Conservation (phyloP, 2,797 vertebrate genomes). For the Tenualosa ilisha region DNA sequence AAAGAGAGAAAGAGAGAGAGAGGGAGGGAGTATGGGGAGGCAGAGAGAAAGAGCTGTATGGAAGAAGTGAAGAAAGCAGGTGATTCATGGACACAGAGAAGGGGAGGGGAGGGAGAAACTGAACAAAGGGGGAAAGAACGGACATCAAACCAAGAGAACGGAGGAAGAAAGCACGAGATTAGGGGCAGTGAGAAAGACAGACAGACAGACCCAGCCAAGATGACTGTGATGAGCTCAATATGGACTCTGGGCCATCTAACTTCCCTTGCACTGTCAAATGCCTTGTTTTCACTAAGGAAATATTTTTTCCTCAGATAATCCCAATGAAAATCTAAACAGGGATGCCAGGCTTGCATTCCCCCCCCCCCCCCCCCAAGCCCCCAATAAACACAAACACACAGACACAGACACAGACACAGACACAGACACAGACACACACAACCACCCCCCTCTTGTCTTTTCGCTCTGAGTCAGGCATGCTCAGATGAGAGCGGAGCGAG, state of each 20-base stretch:
- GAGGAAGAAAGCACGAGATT: neutral
- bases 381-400: too few species aligned
- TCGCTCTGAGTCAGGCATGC: neutral
- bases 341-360: neutral
- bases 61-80: slow-evolving; percentile 35
- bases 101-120: neutral
- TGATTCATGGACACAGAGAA: neutral
- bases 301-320: neutral
- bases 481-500: neutral
- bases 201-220: neutral
- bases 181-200: neutral
- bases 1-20: neutral
- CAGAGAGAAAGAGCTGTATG: slow-evolving; percentile 8
- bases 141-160: neutral
- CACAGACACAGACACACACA: neutral
- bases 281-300: neutral
- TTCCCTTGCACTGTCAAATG: neutral
- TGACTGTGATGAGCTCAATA: neutral
- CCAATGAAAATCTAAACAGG: neutral
- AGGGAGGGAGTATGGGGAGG: neutral
- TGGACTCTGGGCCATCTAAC: neutral
- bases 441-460: neutral
- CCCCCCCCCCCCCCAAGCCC: too few species aligned
- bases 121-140: neutral
- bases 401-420: too few species aligned